A percentile compares a stretch with the other conserved stretches of the same genome.
These are phyloP conservation scores for Leuctra nigra DNA, from an alignment of 2,888 invertebrate species.

Conservation along the genomic window DNA sequence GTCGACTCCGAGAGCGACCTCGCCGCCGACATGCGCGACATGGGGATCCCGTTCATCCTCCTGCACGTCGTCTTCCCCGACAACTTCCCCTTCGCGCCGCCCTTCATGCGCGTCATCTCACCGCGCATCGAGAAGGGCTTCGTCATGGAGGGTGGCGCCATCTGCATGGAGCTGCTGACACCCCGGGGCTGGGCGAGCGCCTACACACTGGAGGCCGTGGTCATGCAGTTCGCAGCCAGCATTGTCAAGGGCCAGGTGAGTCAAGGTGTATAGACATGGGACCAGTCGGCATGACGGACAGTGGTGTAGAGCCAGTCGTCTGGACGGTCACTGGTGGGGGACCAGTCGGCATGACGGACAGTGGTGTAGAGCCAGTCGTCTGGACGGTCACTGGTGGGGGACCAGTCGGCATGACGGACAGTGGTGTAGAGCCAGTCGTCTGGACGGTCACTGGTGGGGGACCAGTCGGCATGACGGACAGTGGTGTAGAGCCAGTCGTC, in stretches of 20 bases:
- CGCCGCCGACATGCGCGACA: conserved; percentile 71
- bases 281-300: too few relatives aligned
- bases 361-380: too few relatives aligned
- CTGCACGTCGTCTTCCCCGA: conserved; percentile 79
- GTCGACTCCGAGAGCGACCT: conserved; percentile 80
- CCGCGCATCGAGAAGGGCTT: conserved; percentile 77
- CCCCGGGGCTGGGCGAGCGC: conserved; percentile 85
- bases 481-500: too few relatives aligned
- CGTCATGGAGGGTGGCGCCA: conserved; percentile 87
- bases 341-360: too few relatives aligned
- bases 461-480: too few relatives aligned
- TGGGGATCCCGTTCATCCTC: conserved; percentile 65
- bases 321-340: too few relatives aligned
- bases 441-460: too few relatives aligned
- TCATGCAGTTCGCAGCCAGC: conserved; percentile 85
- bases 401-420: too few relatives aligned
- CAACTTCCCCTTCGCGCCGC: conserved; percentile 84
- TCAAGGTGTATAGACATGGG: background rate
- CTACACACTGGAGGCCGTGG: conserved; percentile 79
- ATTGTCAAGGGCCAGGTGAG: conserved; percentile 73
- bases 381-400: too few relatives aligned
- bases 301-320: too few relatives aligned
- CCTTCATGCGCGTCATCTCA: conserved; percentile 62
- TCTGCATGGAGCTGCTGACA: conserved; percentile 82
- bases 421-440: too few relatives aligned